Evolutionary conservation across 2,888 invertebrate genomes (phyloP), one percentile per base, ranked within the genome.

Genomic region (Amaurobius ferox): DNA sequence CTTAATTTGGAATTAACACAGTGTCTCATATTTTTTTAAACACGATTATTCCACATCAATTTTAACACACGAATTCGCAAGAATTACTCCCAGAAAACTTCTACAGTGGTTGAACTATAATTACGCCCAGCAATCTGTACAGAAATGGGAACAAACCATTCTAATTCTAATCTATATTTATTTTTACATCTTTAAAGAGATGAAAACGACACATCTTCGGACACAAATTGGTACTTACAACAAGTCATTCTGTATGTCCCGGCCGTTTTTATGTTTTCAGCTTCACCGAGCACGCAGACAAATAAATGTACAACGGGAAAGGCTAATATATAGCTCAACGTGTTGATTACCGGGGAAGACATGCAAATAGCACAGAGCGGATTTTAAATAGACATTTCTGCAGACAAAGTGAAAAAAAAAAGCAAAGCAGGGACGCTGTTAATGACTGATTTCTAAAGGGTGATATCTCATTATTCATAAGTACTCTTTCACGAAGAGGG

Each of bases 401-500:
- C 23, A 23, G 23, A 55, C 19, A 55, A 23, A 1, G 55, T 13
- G 23, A 11, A 23, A 55, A 55, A 55, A 55, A 23, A 55, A 55
- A 55, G 23, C 5, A 23, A n/a, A 23, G 23, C 23, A 11, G 55
- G 16, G 23, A 55, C 19, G 16, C 16, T 23, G 55, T 23, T 55
- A 55, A 55, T 55, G 55, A 55, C 55, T 19, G 55, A 55, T 55
- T 23, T 55, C 55, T 23, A 55, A 19, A 23, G 55, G 16, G 55
- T 55, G 23, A 55, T 23, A 23, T 55, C 23, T 55, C 55, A 55
- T 55, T 55, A 55, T 23, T 55, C 55, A 55, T 55, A 55, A 55
- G 55, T 55, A 35, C 35, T 35, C 35, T 5, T 35, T 35, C 9
- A 6, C 5, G 55, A 55, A 55, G 23, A 55, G 55, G 55, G 55